These are phyloP conservation scores for Dione juno DNA, from an alignment of 2,888 invertebrate species.

Conservation along the genomic window DNA sequence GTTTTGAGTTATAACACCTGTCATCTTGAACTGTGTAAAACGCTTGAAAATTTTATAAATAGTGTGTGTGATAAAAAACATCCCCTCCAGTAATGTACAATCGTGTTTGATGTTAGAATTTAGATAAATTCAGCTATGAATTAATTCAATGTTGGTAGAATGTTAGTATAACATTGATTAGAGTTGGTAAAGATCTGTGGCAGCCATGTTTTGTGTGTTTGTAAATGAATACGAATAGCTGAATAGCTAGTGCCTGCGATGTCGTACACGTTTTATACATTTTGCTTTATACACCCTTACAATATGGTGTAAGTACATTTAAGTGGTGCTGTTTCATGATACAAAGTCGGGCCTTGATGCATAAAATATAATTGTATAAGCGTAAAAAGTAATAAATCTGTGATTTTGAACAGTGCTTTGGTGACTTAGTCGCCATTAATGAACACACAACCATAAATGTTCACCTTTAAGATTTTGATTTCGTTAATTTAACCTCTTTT, in stretches of 20 bases:
- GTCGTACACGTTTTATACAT: slow-evolving; percentile 15
- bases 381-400: slow-evolving; percentile 5
- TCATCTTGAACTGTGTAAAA: not conserved
- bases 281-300: slow-evolving; percentile 13
- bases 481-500: slow-evolving; percentile 1
- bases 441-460: not conserved
- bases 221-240: slow-evolving; percentile 1
- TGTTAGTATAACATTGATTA: not conserved
- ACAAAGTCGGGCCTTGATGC: slow-evolving; percentile 13
- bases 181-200: slow-evolving; percentile 5
- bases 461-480: not conserved
- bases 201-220: not conserved
- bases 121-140: slow-evolving; percentile 8
- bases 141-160: slow-evolving; percentile 6
- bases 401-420: not conserved
- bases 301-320: slow-evolving; percentile 20
- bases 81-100: slow-evolving; percentile 23
- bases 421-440: not conserved
- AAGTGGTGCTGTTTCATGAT: slow-evolving; percentile 19
- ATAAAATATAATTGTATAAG: not conserved
- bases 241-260: slow-evolving; percentile 5
- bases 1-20: not conserved
- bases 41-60: slow-evolving; percentile 7
- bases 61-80: slow-evolving; percentile 15
- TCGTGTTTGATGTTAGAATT: slow-evolving; percentile 15